These are phyloP conservation scores for Poeciliopsis prolifica DNA, from an alignment of 2,113 vertebrate genomes.

Conservation along the genomic window DNA sequence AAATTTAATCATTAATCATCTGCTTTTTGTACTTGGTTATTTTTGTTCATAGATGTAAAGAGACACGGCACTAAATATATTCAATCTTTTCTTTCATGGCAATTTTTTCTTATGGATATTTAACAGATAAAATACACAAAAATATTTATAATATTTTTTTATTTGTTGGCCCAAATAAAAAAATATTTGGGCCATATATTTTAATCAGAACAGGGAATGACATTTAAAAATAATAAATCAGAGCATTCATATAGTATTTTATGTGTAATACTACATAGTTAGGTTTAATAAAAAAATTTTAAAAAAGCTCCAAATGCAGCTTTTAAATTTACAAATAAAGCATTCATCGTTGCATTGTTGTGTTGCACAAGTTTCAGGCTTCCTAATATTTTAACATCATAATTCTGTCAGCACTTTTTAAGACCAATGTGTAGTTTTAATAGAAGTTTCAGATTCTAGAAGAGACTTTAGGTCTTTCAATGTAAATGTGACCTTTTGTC, in stretches of 20 bases:
- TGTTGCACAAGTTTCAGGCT: conserved; percentile 26
- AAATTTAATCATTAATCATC: no score
- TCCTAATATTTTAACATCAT: conserved; percentile 6
- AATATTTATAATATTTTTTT: not conserved
- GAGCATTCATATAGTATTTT: not conserved
- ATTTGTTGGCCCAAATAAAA: not conserved
- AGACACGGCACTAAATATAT: no score
- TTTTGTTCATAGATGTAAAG: no score
- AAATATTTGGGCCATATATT: not conserved
- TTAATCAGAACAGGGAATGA: not conserved
- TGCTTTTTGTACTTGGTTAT: no score
- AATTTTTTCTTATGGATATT: not conserved
- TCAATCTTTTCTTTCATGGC: not conserved
- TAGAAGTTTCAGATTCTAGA: not conserved
- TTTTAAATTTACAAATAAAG: not conserved
- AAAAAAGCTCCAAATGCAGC: not conserved
- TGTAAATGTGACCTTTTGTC: not conserved
- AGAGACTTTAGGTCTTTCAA: not conserved
- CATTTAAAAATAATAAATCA: not conserved
- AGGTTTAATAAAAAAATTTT: not conserved
- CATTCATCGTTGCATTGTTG: conserved; percentile 31
- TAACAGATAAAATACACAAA: not conserved
- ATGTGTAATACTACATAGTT: not conserved
- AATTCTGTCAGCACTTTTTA: not conserved
- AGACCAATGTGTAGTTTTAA: not conserved